phyloP scores from a whole-genome alignment of 1,140 invertebrate genomes.

The Cataglyphis hispanica region DNA sequence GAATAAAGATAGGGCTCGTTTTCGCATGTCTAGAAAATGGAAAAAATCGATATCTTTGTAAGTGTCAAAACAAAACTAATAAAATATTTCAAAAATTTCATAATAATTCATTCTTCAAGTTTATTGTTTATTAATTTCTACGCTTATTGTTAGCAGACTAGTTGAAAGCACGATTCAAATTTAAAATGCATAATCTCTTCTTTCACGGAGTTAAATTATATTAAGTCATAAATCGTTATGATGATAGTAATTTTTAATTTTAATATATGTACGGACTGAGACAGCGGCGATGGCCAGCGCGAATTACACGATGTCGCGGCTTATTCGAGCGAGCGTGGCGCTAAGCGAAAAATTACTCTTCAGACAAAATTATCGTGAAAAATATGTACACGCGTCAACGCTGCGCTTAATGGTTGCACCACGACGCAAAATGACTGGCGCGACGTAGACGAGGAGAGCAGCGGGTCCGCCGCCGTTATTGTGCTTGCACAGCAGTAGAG shows the following conservation, averaged over 20 bases:
- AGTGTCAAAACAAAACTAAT: conserved; percentile 6
- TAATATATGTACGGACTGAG: background rate
- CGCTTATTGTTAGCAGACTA: background rate
- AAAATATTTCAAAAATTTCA: background rate
- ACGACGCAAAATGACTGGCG: conserved; percentile 52
- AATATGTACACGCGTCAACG: conserved; percentile 66
- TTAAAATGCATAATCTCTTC: background rate
- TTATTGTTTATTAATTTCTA: background rate
- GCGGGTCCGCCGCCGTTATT: conserved; percentile 42
- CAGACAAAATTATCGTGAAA: conserved; percentile 66
- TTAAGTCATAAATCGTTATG: conserved; percentile 3
- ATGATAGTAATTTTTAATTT: conserved; percentile 11
- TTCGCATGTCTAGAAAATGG: background rate
- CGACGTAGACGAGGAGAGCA: conserved; percentile 48
- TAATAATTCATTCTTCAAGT: background rate
- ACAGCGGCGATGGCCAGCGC: conserved; percentile 39
- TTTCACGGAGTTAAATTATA: background rate
- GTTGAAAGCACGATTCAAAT: background rate
- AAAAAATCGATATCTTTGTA: background rate
- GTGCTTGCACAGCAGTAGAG: conserved; percentile 52
- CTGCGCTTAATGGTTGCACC: conserved; percentile 66
- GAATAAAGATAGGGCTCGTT: conserved; percentile 12
- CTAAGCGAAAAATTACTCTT: conserved; percentile 66
- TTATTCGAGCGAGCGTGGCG: conserved; percentile 14
- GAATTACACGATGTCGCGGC: conserved; percentile 31